phyloP scores from a whole-genome alignment of 1,140 invertebrate species.

The Atta colombica region DNA sequence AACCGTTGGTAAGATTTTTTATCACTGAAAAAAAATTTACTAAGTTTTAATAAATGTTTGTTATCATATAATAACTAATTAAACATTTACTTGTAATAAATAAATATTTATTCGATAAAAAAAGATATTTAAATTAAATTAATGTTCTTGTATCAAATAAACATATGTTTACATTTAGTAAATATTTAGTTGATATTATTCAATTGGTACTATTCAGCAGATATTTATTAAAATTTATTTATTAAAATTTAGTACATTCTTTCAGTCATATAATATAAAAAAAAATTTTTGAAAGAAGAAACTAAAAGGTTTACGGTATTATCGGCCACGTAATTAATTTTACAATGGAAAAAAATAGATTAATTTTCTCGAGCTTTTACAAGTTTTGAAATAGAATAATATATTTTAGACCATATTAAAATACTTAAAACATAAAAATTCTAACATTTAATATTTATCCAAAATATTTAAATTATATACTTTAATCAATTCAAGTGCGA shows the following conservation, averaged over 20 bases:
- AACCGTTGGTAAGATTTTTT: conserved; percentile 80
- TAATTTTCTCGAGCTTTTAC: background rate
- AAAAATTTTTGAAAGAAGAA: background rate
- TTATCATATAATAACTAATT: too few species aligned
- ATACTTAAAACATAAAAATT: background rate
- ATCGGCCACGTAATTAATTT: background rate
- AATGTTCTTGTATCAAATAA: too few species aligned
- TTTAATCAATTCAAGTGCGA: conserved; percentile 11
- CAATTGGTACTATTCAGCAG: too few species aligned
- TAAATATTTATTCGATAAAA: too few species aligned
- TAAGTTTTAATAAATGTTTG: too few species aligned
- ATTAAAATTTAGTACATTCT: too few species aligned
- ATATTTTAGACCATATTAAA: background rate
- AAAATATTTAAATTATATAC: conserved; percentile 4
- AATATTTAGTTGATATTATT: too few species aligned
- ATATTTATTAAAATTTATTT: too few species aligned
- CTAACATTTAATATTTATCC: background rate
- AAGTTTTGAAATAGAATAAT: background rate
- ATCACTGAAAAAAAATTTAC: too few species aligned
- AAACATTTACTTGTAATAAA: too few species aligned
- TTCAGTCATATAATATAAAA: background rate
- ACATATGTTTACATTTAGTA: too few species aligned
- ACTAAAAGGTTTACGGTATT: background rate
- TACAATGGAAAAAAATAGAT: background rate
- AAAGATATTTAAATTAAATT: too few species aligned